Base-by-base conservation (phyloP, 1,140 invertebrate genomes). In the Piezodorus guildinii region DNA sequence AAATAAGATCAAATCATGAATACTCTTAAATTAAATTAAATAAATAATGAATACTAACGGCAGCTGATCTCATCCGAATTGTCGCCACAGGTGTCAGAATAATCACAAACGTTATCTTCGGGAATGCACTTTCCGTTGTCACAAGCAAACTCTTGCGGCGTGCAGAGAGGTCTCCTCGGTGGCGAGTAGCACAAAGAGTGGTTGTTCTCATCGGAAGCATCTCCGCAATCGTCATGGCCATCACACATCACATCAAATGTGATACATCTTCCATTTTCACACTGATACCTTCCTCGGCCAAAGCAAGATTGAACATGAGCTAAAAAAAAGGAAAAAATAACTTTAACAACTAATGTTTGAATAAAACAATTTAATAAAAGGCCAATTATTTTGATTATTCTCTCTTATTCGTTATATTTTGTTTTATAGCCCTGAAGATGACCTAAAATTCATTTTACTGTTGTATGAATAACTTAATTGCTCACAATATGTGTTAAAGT, bases 141-240 rank as follows among this genome's bases (percentile, higher is more conserved):
- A 75, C 96, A 99, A 68, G 90, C 86, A 71, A 88, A 94, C 73
- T 93, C 88, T 16, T 62, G 23, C 8, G 1, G 77, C 77, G 64
- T 82, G 80, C 0, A 83, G 79, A 70, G 90, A 84, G 73, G 65
- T 43, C 58, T 19, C 4, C 65, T 62, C 12, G 49, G 63, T 9
- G 61, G 45, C n/a, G 80, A 77, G 2, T 84, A 80, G 71, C 90
- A 96, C 58, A 91, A 75, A 1, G 87, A 93, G 81, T 92, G 87
- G 76, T 93, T 91, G 72, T 94, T 94, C 75, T 96, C 93, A 73
- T 96, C 92, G 0, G 87, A 90, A 44, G 90, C 89, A 74, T 98
- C 94, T 21, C 89, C 89, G 75, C 94, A 97, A 72, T 96, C 90
- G 73, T 95, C 89, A 4, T 87, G 76, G 6, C 88, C 85, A 74